A percentile compares a stretch with the other conserved stretches of the same genome.
phyloP scores from a whole-genome alignment of 2,113 vertebrate species.

The Dipodomys stephensi region DNA sequence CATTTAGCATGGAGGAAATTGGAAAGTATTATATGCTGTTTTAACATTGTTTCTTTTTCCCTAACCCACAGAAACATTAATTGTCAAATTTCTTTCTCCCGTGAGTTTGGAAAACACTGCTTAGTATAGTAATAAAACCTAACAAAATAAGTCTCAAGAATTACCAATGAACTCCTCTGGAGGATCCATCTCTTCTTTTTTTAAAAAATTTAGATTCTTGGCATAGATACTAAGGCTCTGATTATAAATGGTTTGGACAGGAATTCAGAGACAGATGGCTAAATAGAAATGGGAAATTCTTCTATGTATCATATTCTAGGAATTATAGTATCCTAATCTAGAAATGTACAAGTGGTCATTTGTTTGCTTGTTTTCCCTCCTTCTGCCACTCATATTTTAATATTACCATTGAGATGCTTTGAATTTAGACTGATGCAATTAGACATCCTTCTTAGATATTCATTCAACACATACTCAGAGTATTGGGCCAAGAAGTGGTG shows the following conservation, averaged over 20 bases:
- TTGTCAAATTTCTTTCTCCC: constrained; percentile 11
- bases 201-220: neutral
- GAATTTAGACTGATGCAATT: neutral
- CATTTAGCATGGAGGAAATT: constrained; percentile 53
- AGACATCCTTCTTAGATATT: neutral
- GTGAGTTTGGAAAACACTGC: neutral
- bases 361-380: neutral
- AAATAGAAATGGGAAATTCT: neutral
- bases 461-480: neutral
- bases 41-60: neutral
- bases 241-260: neutral
- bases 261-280: neutral
- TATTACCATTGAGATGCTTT: neutral
- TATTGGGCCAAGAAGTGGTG: neutral
- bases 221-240: neutral
- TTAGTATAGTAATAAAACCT: neutral
- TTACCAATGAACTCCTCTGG: neutral
- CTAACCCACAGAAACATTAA: neutral
- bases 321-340: neutral
- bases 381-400: neutral
- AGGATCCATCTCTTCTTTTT: neutral
- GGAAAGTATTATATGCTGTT: constrained; percentile 54
- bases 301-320: neutral
- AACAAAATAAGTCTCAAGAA: neutral
- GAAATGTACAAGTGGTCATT: neutral